These are phyloP conservation scores for Scaptomyza flava DNA, from an alignment of 2,888 invertebrate species.

Conservation along the genomic window DNA sequence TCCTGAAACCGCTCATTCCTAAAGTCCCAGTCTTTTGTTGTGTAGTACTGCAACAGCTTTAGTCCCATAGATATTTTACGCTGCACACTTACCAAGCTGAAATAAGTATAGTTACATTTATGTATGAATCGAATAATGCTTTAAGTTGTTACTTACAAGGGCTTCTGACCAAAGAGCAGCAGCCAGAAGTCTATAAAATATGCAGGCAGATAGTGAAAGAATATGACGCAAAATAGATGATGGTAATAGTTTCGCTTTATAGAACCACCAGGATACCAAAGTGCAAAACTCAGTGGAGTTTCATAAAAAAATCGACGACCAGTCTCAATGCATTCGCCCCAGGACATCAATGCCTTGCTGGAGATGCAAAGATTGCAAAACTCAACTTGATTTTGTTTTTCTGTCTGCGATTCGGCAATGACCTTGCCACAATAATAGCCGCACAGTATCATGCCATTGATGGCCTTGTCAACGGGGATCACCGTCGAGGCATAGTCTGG, in stretches of 20 bases:
- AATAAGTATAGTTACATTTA: slow-evolving; percentile 46
- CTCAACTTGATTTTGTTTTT: slow-evolving; percentile 71
- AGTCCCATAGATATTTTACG: slow-evolving; percentile 86
- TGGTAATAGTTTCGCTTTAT: slow-evolving; percentile 88
- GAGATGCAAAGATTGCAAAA: slow-evolving; percentile 90
- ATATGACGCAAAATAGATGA: slow-evolving; percentile 88
- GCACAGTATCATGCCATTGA: slow-evolving; percentile 91
- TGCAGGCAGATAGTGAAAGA: slow-evolving; percentile 91
- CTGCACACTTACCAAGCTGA: slow-evolving; percentile 87
- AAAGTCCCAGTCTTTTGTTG: slow-evolving; percentile 92
- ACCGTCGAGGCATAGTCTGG: slow-evolving; percentile 87
- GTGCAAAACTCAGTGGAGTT: slow-evolving; percentile 90
- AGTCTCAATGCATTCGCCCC: slow-evolving; percentile 92
- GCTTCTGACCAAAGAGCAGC: slow-evolving; percentile 88
- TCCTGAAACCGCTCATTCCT: slow-evolving; percentile 87
- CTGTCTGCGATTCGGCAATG: slow-evolving; percentile 39
- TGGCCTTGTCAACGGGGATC: slow-evolving; percentile 91
- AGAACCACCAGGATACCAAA: slow-evolving; percentile 92
- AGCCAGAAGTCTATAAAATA: slow-evolving; percentile 90
- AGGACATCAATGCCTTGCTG: slow-evolving; percentile 91
- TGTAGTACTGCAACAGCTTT: slow-evolving; percentile 90
- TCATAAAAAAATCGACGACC: slow-evolving; percentile 87
- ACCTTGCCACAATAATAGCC: slow-evolving; percentile 87
- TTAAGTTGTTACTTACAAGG: slow-evolving; percentile 88
- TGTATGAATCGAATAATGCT: not conserved